A percentile compares a stretch with the other conserved stretches of the same genome.
These are phyloP conservation scores for Catharus ustulatus DNA, from an alignment of 2,797 vertebrate species.

Conservation along the genomic window DNA sequence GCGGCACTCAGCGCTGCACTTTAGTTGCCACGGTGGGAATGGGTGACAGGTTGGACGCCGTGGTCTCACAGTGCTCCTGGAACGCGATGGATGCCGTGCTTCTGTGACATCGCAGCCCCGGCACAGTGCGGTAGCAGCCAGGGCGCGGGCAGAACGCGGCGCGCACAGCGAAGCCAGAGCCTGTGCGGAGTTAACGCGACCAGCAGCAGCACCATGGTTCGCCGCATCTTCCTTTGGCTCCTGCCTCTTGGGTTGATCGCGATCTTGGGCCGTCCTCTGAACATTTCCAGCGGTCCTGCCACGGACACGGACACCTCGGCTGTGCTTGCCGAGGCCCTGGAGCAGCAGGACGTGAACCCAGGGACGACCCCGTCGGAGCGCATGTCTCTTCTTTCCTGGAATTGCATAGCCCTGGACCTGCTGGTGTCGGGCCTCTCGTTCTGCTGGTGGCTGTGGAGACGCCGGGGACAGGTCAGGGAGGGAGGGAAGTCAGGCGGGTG, in stretches of 20 bases:
- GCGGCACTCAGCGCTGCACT: rapidly evolving
- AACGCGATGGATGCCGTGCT: rapidly evolving
- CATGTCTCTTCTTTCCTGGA: rapidly evolving
- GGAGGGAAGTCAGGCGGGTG: not conserved
- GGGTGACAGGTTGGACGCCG: rapidly evolving
- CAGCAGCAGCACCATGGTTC: not conserved
- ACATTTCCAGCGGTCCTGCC: not conserved
- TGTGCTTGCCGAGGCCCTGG: not conserved
- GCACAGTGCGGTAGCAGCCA: rapidly evolving
- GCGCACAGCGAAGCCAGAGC: not conserved
- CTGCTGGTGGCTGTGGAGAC: rapidly evolving
- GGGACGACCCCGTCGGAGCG: rapidly evolving
- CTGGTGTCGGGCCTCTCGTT: rapidly evolving
- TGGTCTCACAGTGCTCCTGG: no score
- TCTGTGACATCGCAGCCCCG: not conserved
- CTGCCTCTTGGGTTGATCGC: rapidly evolving
- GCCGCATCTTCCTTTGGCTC: not conserved
- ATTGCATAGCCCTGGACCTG: rapidly evolving
- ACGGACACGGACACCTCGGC: rapidly evolving
- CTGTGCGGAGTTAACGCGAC: rapidly evolving
- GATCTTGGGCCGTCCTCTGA: rapidly evolving
- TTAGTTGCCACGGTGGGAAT: rapidly evolving
- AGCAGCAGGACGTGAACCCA: rapidly evolving
- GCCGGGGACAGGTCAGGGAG: not conserved
- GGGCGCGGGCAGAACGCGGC: rapidly evolving